A percentile compares a stretch with the other conserved stretches of the same genome.
These are phyloP conservation scores for Buceros bicornis DNA, from an alignment of 2,797 vertebrate species.

Conservation along the genomic window DNA sequence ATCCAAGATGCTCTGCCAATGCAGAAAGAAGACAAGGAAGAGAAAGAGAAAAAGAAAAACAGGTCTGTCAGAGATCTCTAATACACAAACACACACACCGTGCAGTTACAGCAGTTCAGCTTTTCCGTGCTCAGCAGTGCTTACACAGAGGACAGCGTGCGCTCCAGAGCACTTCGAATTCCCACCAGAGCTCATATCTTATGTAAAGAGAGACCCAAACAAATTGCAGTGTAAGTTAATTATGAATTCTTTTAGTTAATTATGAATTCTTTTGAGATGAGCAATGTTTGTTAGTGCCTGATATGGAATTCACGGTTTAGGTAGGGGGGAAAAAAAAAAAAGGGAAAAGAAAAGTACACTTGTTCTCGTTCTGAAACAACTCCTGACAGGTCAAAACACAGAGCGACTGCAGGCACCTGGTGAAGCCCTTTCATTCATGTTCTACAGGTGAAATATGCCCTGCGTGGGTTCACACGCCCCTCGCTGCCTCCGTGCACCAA, in stretches of 20 bases:
- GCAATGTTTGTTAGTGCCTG: conserved; percentile 77
- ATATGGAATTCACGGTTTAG: conserved; percentile 60
- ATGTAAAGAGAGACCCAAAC: conserved; percentile 52
- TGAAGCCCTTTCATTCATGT: background rate
- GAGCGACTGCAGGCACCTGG: background rate
- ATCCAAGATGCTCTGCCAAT: conserved; percentile 99
- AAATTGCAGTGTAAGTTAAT: conserved; percentile 56
- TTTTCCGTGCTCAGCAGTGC: conserved; percentile 49
- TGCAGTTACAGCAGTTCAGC: conserved; percentile 75
- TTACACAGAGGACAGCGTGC: conserved; percentile 40
- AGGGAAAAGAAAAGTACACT: background rate
- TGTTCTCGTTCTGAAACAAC: conserved; percentile 30
- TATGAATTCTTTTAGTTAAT: conserved; percentile 71
- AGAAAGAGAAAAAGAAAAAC: conserved; percentile 84
- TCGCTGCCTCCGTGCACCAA: background rate
- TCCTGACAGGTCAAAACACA: conserved; percentile 58
- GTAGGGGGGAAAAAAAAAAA: fast-evolving
- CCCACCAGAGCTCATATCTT: conserved; percentile 24
- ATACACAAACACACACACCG: conserved; percentile 80
- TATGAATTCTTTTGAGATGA: conserved; percentile 72
- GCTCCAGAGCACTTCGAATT: conserved; percentile 35
- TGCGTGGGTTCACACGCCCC: background rate
- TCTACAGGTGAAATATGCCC: background rate
- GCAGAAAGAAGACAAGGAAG: conserved; percentile 86
- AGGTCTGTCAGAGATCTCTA: conserved; percentile 89